A percentile compares a stretch with the other conserved stretches of the same genome.
These are phyloP conservation scores for Aethina tumida DNA, from an alignment of 1,140 invertebrate genomes.

Conservation along the genomic window DNA sequence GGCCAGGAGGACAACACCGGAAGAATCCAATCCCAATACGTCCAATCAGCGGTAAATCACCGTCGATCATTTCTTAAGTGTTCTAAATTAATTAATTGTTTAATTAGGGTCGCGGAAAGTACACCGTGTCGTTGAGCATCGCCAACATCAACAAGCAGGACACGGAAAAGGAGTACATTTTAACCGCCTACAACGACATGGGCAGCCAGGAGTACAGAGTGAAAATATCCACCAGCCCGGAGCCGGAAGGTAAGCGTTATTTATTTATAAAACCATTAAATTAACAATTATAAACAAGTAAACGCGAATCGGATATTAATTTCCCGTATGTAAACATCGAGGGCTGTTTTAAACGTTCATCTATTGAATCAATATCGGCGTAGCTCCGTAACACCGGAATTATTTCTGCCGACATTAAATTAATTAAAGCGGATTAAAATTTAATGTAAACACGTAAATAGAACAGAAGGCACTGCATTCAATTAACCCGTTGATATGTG, in stretches of 20 bases:
- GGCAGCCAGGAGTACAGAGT: slow-evolving; percentile 53
- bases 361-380: too few relatives aligned
- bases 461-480: too few relatives aligned
- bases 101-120: slow-evolving; percentile 51
- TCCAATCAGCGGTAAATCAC: slow-evolving; percentile 45
- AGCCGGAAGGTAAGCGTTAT: slow-evolving; percentile 60
- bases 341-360: too few relatives aligned
- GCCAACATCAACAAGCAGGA: slow-evolving; percentile 60
- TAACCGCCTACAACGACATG: slow-evolving; percentile 53
- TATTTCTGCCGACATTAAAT: too few relatives aligned
- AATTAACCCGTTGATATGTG: too few relatives aligned
- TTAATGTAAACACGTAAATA: too few relatives aligned
- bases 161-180: slow-evolving; percentile 56
- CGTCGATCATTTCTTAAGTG: background rate
- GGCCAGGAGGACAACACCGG: slow-evolving; percentile 41
- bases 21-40: slow-evolving; percentile 38
- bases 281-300: background rate
- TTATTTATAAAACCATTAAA: too few relatives aligned
- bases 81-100: background rate
- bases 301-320: too few relatives aligned
- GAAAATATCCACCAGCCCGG: slow-evolving; percentile 56
- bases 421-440: too few relatives aligned
- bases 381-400: too few relatives aligned
- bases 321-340: too few relatives aligned
- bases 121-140: slow-evolving; percentile 54